Evolutionary conservation across 2,797 vertebrate genomes (phyloP).

Genomic region (Kryptolebias ocellatus): DNA sequence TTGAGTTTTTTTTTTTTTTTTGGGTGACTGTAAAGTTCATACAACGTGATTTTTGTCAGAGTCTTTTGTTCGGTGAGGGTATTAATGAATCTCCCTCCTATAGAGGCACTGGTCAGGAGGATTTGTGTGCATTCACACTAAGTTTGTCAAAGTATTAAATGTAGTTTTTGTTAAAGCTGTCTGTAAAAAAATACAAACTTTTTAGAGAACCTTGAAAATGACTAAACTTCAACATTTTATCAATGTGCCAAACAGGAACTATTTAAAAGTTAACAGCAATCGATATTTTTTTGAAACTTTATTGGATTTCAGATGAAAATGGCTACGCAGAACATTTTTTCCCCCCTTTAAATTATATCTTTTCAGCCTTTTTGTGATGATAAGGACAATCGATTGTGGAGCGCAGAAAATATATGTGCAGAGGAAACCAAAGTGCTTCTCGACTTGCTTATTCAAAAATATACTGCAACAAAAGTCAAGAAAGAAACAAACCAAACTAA

Average conservation of each 20-base stretch:
- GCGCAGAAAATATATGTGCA: neutral
- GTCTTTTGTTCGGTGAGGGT: slow-evolving; percentile 12
- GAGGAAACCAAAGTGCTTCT: neutral
- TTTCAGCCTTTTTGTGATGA: neutral
- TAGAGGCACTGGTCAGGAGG: neutral
- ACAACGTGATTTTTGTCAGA: slow-evolving; percentile 11
- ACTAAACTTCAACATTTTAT: slow-evolving; percentile 3
- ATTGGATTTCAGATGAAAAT: slow-evolving; percentile 3
- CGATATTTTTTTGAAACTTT: neutral
- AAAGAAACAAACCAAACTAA: neutral
- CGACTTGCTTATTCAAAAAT: neutral
- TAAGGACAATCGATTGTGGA: neutral
- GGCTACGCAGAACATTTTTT: neutral
- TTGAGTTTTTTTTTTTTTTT: slow-evolving; percentile 6
- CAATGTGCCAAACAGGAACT: neutral
- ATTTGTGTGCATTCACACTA: slow-evolving; percentile 8
- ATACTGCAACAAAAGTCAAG: neutral
- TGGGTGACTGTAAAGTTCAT: neutral
- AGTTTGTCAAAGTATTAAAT: slow-evolving; percentile 12
- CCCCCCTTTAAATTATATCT: neutral
- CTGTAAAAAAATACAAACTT: slow-evolving; percentile 10
- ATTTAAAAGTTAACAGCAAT: neutral
- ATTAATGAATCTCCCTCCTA: slow-evolving; percentile 11
- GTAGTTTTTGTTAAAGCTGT: slow-evolving; percentile 24
- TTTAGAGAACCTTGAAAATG: slow-evolving; percentile 12